These are phyloP conservation scores for Myotis pilosus DNA, from an alignment of 2,797 vertebrate genomes.

Conservation along the genomic window DNA sequence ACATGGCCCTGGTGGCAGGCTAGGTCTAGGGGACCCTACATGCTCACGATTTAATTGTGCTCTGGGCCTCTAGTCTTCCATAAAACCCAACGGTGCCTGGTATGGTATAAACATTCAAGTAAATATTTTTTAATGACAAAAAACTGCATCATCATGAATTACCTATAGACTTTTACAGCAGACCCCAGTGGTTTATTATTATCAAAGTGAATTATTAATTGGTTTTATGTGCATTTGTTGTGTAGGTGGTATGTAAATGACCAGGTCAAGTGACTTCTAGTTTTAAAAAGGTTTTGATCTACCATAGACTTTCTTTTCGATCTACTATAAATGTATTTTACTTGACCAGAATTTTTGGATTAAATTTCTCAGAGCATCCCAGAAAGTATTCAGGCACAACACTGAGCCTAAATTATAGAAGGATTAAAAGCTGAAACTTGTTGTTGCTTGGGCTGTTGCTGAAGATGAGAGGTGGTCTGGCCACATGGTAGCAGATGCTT, in stretches of 20 bases:
- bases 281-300: constrained; percentile 32
- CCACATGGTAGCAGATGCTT: background rate
- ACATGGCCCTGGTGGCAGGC: too few species aligned
- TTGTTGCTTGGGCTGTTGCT: background rate
- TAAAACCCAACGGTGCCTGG: background rate
- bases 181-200: background rate
- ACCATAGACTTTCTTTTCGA: background rate
- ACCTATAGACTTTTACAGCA: background rate
- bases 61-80: background rate
- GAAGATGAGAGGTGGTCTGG: background rate
- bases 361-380: background rate
- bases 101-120: background rate
- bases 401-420: background rate
- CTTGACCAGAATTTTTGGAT: background rate
- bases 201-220: background rate
- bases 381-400: background rate
- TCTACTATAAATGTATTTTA: background rate
- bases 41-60: too few species aligned
- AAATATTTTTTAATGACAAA: constrained; percentile 7
- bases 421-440: background rate
- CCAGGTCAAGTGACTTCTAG: background rate
- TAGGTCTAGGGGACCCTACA: too few species aligned
- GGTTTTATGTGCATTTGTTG: constrained; percentile 3
- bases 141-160: background rate
- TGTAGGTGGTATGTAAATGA: background rate